phyloP scores from a whole-genome alignment of 2,888 invertebrate genomes.

The Acanthosepion lycidas region DNA sequence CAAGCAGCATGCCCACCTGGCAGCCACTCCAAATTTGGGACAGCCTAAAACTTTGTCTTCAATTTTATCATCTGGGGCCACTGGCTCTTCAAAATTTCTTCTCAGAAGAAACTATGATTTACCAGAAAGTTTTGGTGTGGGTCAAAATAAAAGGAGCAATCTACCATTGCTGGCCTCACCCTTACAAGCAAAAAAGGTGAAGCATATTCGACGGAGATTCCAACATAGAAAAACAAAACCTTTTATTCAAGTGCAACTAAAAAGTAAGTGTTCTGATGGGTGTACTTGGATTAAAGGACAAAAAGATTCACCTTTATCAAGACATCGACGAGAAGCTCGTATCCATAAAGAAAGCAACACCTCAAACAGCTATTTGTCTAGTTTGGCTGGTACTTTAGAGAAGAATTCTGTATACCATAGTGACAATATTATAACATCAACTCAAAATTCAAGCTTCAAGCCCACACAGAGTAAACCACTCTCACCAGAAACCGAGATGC shows the following conservation, averaged over 20 bases:
- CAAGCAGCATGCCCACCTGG: not conserved
- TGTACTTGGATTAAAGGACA: not conserved
- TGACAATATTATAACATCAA: not conserved
- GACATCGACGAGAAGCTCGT: not conserved
- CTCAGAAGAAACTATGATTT: not conserved
- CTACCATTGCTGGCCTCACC: slow-evolving; percentile 18
- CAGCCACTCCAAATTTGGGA: not conserved
- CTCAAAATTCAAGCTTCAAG: not conserved
- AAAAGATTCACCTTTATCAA: not conserved
- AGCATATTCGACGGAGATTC: not conserved
- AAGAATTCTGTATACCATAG: not conserved
- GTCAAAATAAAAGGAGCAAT: not conserved
- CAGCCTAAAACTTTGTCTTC: not conserved
- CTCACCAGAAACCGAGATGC: not conserved
- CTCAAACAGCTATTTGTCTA: not conserved
- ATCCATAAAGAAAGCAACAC: not conserved
- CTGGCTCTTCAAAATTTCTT: not conserved
- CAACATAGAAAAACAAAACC: not conserved
- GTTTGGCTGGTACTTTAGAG: not conserved
- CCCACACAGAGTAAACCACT: not conserved
- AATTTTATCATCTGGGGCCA: not conserved
- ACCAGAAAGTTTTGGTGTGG: not conserved
- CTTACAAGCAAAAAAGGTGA: not conserved
- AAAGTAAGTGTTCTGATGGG: not conserved
- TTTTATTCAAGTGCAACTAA: not conserved